phyloP scores from a whole-genome alignment of 2,113 vertebrate species.

The Scolopax mira region DNA sequence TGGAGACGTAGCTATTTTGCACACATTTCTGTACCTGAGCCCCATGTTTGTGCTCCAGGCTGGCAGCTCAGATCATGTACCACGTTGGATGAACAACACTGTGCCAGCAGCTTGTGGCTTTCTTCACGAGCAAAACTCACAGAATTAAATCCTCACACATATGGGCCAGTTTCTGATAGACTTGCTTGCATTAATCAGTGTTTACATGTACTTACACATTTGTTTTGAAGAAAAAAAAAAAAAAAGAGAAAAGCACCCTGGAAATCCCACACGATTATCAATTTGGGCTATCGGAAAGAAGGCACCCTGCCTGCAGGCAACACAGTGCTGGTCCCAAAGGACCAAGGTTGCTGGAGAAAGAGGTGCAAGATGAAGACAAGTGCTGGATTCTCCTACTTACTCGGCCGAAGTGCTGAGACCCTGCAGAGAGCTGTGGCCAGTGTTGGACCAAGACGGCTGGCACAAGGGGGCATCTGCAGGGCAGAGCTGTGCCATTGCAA shows the following conservation, averaged over 20 bases:
- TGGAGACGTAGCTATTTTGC: slow-evolving; percentile 44
- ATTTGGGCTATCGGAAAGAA: neutral
- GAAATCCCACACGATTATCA: neutral
- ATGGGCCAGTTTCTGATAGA: neutral
- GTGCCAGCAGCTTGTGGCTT: neutral
- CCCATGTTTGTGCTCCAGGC: slow-evolving; percentile 25
- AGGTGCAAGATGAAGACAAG: neutral
- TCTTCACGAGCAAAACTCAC: neutral
- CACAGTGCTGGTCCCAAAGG: neutral
- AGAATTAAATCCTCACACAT: neutral
- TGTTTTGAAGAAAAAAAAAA: neutral
- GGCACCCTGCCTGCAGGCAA: neutral
- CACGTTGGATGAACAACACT: neutral
- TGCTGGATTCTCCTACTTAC: neutral
- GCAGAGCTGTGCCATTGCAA: neutral
- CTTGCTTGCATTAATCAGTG: neutral
- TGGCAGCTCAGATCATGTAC: slow-evolving; percentile 4
- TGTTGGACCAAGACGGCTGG: fast-evolving
- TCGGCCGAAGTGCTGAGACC: fast-evolving
- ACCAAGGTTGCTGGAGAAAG: neutral
- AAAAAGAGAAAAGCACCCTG: neutral
- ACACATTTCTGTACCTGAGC: slow-evolving; percentile 30
- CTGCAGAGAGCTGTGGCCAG: neutral
- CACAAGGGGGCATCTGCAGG: neutral
- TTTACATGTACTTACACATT: neutral